These are phyloP conservation scores for Philypnodon macrostomus DNA, from an alignment of 2,797 vertebrate species.

Conservation along the genomic window DNA sequence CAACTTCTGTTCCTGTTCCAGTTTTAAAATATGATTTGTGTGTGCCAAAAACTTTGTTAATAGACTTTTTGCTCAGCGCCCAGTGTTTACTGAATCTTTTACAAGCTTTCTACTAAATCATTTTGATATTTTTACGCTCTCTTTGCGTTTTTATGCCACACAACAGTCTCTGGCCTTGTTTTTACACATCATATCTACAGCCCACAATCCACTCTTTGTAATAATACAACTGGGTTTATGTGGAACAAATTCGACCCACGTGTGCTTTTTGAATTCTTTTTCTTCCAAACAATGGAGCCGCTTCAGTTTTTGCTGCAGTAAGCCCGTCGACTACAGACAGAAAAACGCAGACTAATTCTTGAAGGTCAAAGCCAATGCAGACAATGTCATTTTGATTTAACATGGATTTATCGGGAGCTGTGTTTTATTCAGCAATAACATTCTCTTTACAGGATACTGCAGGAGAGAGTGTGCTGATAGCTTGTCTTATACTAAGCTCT, in stretches of 20 bases:
- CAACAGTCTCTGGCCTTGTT: constrained; percentile 22
- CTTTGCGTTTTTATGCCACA: constrained; percentile 13
- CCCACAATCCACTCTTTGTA: constrained; percentile 41
- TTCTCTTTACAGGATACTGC: constrained; percentile 5
- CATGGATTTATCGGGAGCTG: constrained; percentile 12
- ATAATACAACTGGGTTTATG: constrained; percentile 55
- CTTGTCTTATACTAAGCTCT: too few relatives aligned
- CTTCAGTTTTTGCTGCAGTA: constrained; percentile 50
- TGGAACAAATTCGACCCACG: constrained; percentile 54
- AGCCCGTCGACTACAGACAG: constrained; percentile 40
- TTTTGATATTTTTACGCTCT: constrained; percentile 6
- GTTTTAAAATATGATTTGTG: constrained; percentile 2
- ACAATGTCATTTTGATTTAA: constrained; percentile 31
- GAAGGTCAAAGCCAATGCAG: constrained; percentile 50
- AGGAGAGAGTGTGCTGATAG: constrained; percentile 1
- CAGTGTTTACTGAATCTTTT: constrained; percentile 4
- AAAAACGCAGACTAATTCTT: constrained; percentile 51
- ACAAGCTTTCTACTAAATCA: not conserved
- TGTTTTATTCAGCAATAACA: constrained; percentile 11
- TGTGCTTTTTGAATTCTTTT: constrained; percentile 44
- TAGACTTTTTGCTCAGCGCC: not conserved
- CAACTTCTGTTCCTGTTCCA: not conserved
- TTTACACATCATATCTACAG: constrained; percentile 39
- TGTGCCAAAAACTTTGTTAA: constrained; percentile 8
- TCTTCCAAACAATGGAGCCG: constrained; percentile 46